These are phyloP conservation scores for Bedellia somnulentella DNA, from an alignment of 2,888 invertebrate species.

Conservation along the genomic window DNA sequence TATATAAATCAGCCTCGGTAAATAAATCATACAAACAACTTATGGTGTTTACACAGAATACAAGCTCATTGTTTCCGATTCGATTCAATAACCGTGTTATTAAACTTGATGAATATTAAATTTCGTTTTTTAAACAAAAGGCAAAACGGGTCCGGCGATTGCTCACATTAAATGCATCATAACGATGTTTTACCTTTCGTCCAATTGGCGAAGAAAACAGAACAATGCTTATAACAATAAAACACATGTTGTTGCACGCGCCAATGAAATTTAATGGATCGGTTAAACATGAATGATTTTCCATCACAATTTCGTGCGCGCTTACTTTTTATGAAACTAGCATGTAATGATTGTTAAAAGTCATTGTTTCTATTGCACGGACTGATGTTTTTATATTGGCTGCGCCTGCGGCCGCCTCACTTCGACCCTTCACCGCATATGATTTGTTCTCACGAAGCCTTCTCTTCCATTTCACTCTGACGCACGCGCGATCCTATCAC, in stretches of 20 bases:
- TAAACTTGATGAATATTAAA: no score
- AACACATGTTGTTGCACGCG: constrained; percentile 6
- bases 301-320: constrained; percentile 5
- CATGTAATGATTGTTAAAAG: constrained; percentile 1
- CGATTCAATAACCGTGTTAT: no score
- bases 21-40: no score
- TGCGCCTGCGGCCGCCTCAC: constrained; percentile 22
- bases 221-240: constrained; percentile 3
- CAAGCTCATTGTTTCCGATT: no score
- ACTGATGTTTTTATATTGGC: constrained; percentile 15
- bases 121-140: no score
- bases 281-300: constrained; percentile 2
- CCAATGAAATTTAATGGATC: constrained; percentile 6
- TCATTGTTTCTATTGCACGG: constrained; percentile 4
- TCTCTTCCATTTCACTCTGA: constrained; percentile 25
- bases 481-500: constrained; percentile 14
- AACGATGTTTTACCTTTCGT: no score
- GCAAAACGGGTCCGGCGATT: no score
- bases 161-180: no score
- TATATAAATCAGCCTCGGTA: no score
- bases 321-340: constrained; percentile 2
- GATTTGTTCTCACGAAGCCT: constrained; percentile 41
- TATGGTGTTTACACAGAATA: no score
- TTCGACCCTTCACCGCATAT: constrained; percentile 24
- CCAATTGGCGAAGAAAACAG: constrained; percentile 2